Conservation (phyloP, 2,797 vertebrate genomes). For the Tinamus major region DNA sequence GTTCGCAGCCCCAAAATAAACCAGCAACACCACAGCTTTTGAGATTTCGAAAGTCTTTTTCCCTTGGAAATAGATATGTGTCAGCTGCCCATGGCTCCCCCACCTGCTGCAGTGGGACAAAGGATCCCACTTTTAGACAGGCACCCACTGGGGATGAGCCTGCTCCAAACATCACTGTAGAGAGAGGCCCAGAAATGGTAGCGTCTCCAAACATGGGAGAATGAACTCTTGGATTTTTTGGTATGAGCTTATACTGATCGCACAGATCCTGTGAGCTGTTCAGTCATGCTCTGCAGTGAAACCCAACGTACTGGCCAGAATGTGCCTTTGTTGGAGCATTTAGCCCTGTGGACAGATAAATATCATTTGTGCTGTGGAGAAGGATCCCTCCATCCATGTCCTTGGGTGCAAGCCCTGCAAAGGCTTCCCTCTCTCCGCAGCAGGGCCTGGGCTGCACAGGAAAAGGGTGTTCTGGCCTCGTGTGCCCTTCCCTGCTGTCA, state of each 20-base stretch:
- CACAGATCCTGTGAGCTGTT: too few relatives aligned
- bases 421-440: neutral
- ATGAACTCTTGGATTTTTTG: neutral
- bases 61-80: neutral
- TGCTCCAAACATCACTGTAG: neutral
- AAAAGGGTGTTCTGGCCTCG: neutral
- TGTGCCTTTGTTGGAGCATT: neutral
- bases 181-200: neutral
- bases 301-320: neutral
- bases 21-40: neutral
- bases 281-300: too few relatives aligned
- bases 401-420: rapidly evolving
- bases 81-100: neutral
- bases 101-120: neutral
- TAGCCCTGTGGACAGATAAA: neutral
- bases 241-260: neutral
- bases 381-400: neutral
- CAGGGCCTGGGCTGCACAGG: rapidly evolving
- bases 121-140: neutral
- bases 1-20: neutral
- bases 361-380: neutral
- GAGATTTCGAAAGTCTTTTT: neutral
- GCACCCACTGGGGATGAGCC: neutral
- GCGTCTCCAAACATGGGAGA: neutral
- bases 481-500: neutral